Evolutionary conservation across 2,888 invertebrate species (phyloP), one percentile per base, ranked within the genome.

Genomic region (Cryptocephalus primarius): DNA sequence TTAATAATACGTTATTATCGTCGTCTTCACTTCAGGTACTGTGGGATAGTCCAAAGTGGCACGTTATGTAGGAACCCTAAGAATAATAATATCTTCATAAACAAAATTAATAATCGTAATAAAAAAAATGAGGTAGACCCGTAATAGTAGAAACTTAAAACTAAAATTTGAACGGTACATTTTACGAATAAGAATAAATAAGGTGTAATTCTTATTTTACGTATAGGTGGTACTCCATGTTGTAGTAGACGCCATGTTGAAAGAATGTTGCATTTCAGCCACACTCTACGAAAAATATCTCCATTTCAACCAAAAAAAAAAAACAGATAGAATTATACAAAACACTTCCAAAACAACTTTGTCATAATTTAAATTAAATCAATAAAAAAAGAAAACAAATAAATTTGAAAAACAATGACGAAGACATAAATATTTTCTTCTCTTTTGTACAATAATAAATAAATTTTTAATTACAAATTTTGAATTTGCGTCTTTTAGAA

Each of bases 221-320:
- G 60, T 62, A 43, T 43, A 61, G 60, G 62, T 62, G 62, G 57
- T 60, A 60, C 59, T 56, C 49, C 46, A 43, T 53, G 60, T 58
- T 63, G 61, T 64, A 64, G 57, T 61, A 55, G 62, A 64, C 63
- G 60, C 63, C 63, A 59, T 54, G 50, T 55, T 53, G 48, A 54
- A 51, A 50, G 51, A 52, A 51, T 50, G 50, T 54, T 52, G 49
- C 48, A 55, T 52, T 48, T 55, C 46, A 55, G 52, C 53, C 50
- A 53, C 54, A 55, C 48, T 58, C 57, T 60, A 59, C 60, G 58
- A 56, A 59, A 60, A 60, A 61, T 60, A 62, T 57, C 60, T 53
- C 56, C 62, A 22, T 44, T 46, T 34, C 40, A 46, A 38, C 14
- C 39, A 31, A 50, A 49, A 50, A 52, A 59, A 60, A 58, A 53